Base-by-base conservation (phyloP, 2,113 vertebrate genomes). In the Actinemys pallida region DNA sequence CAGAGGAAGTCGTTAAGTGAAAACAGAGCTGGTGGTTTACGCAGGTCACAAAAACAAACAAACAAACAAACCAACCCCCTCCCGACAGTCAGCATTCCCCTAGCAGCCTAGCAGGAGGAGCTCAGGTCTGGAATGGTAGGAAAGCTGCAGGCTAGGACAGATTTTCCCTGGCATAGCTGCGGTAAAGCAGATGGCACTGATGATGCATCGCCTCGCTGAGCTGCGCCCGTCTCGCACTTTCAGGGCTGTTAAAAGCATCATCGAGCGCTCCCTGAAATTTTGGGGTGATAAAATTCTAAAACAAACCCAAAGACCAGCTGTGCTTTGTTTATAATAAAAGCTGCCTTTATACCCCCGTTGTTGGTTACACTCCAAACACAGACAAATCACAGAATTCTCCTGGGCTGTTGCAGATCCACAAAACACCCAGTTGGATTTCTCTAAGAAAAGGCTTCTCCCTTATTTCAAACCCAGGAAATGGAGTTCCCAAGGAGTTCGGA, bases 31-130 rank as follows among this genome's bases (percentile, higher is more conserved):
- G 0, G 52, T 22, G 42, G 25, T 29, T 76, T 84, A 14, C 47
- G 0, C 0, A 1, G 81, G 72, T 47, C 27, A 0, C 81, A 10
- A 1, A 59, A 47, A 50, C 25, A 17, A 20, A 72, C n/a, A 6
- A 54, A 9, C 8, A 1, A 54, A 54, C 39, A 39, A 39, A 39
- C 39, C 39, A 8, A 22, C 20, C 20, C 53, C 53, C 53, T 31
- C 59, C 59, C 16, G 6, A 35, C 59, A 62, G 59, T n/a, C 65
- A 31, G n/a, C 8, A 4, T 29, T 12, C 27, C 27, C 57, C 13
- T 27, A 6, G 27, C 57, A 59, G 57, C 75, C 82, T 39, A 2
- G 0, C 0, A 20, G 75, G 88, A 92, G 96, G 10, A 92, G 84
- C 86, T 47, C 0, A 0, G 2, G 4, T 1, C 75, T 29, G 4